A percentile compares a stretch with the other conserved stretches of the same genome.
phyloP scores from a whole-genome alignment of 37 sponge, comb jelly and placozoan species.

The Chondrilla cf. caribensis region DNA sequence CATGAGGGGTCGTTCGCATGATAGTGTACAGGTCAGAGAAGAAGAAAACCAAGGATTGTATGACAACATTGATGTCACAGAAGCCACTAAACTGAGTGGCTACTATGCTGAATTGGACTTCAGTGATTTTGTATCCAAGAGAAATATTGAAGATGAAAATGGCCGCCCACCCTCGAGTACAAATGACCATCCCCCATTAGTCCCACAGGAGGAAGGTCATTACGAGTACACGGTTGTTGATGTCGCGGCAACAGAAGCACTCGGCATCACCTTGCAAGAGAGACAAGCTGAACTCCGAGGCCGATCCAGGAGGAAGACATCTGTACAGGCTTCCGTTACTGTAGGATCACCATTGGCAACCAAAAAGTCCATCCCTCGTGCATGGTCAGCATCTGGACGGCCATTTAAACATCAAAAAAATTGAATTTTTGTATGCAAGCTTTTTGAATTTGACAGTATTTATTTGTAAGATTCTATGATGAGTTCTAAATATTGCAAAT shows the following conservation, averaged over 20 bases:
- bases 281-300: neutral
- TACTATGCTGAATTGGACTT: conserved; percentile 1
- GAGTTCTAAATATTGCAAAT: too few species aligned
- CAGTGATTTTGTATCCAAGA: neutral
- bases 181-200: neutral
- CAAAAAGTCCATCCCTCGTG: too few species aligned
- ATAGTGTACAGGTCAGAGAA: neutral
- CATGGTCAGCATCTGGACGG: too few species aligned
- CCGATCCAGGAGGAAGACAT: neutral
- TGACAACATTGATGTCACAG: neutral
- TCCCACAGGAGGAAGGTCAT: too few species aligned
- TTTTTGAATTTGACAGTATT: too few species aligned
- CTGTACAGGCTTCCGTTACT: too few species aligned
- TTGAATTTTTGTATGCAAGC: too few species aligned
- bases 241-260: neutral
- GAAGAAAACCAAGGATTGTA: neutral
- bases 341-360: too few species aligned
- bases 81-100: too few species aligned
- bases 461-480: too few species aligned
- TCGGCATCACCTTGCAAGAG: too few species aligned
- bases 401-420: too few species aligned
- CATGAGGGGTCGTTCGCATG: neutral
- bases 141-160: neutral
- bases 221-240: neutral
- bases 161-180: neutral